phyloP scores from a whole-genome alignment of 2,888 invertebrate species.

The Eupeodes latifasciatus region DNA sequence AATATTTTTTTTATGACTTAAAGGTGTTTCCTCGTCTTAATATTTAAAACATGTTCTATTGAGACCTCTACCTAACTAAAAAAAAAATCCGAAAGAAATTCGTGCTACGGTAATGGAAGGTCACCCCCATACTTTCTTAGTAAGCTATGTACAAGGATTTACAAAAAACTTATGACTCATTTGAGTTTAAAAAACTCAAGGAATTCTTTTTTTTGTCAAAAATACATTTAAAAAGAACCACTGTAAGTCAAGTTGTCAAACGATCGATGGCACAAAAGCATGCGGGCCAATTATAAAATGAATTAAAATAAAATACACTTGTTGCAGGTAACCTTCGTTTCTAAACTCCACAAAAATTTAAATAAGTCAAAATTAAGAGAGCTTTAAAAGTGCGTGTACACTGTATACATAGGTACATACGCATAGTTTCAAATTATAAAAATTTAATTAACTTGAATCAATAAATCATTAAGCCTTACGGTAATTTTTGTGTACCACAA shows the following conservation, averaged over 20 bases:
- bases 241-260: not conserved
- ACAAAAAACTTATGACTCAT: no score
- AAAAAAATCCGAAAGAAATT: no score
- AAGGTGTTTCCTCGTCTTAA: no score
- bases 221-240: not conserved
- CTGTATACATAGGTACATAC: no score
- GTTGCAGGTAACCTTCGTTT: not conserved
- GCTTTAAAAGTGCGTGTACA: slow-evolving; percentile 21
- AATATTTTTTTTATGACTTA: no score
- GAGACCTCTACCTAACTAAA: no score
- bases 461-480: slow-evolving; percentile 61
- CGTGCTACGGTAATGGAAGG: no score
- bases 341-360: not conserved
- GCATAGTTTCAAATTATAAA: slow-evolving; percentile 37
- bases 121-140: no score
- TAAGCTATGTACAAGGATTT: no score
- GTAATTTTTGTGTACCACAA: not conserved
- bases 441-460: slow-evolving; percentile 62
- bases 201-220: not conserved
- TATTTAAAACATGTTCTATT: no score
- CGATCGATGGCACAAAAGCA: not conserved
- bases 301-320: not conserved
- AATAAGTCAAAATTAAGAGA: not conserved
- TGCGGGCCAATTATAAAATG: slow-evolving; percentile 1
- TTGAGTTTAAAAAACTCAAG: no score